Evolutionary conservation across 2,113 vertebrate species (phyloP).

Genomic region (Pygoscelis adeliae): DNA sequence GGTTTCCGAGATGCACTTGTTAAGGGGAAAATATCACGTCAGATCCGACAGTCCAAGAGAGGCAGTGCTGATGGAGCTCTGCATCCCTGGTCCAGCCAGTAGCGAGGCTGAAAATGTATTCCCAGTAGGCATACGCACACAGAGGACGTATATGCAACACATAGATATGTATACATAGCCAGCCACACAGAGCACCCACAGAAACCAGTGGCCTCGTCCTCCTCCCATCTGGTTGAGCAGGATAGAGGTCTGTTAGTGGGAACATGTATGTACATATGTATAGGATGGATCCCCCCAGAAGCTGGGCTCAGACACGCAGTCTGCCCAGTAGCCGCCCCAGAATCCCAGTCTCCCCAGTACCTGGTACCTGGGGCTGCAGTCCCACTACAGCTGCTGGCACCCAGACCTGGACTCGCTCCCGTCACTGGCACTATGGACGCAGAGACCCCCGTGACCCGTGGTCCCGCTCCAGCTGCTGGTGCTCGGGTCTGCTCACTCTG

Average conservation of each 20-base stretch:
- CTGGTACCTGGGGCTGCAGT: background rate
- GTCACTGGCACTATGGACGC: fast-evolving
- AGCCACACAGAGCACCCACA: no score
- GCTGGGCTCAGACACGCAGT: background rate
- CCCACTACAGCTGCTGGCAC: no score
- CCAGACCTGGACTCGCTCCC: fast-evolving
- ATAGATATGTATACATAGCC: fast-evolving
- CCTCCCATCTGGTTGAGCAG: background rate
- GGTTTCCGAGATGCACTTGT: background rate
- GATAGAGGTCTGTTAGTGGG: background rate
- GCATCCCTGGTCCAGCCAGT: background rate
- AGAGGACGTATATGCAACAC: background rate
- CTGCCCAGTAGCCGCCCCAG: background rate
- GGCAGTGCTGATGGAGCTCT: background rate
- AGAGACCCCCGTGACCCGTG: fast-evolving
- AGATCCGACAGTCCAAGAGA: background rate
- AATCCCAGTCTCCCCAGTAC: no score
- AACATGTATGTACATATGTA: fast-evolving
- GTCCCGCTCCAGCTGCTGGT: background rate
- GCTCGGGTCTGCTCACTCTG: background rate
- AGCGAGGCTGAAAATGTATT: background rate
- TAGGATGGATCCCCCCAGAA: no score
- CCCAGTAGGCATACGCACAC: background rate
- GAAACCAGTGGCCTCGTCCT: background rate
- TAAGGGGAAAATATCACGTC: background rate